These are phyloP conservation scores for Nemopilema nomurai DNA, from an alignment of 30 jellyfish, hydroid and myxozoan genomes.

Conservation along the genomic window DNA sequence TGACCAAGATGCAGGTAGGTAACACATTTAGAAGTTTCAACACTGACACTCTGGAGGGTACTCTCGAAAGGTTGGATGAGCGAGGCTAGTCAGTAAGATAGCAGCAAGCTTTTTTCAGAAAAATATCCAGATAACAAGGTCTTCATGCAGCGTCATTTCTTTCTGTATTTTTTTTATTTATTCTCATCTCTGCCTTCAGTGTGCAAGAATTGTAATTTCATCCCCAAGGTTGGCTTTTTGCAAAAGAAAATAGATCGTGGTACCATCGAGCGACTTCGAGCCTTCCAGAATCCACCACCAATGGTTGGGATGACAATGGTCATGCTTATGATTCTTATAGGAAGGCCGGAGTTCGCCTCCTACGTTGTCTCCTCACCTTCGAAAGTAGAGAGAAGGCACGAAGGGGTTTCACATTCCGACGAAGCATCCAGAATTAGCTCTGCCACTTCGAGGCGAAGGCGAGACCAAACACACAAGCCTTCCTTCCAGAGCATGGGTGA, in stretches of 20 bases:
- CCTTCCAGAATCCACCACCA: conserved; percentile 86
- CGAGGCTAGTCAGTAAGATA: too few species aligned
- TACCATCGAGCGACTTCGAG: conserved; percentile 82
- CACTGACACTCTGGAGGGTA: too few species aligned
- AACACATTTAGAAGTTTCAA: too few species aligned
- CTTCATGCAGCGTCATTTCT: too few species aligned
- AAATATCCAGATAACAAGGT: too few species aligned
- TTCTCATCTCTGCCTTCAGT: too few species aligned
- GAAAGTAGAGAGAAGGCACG: conserved; percentile 49
- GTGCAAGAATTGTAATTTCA: background rate
- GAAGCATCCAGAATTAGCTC: conserved; percentile 80
- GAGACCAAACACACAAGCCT: conserved; percentile 28
- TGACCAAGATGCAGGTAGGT: too few species aligned
- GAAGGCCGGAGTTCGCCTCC: conserved; percentile 79
- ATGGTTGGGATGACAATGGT: conserved; percentile 86
- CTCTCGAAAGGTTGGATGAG: too few species aligned
- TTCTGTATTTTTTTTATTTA: too few species aligned
- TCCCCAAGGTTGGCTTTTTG: conserved; percentile 33
- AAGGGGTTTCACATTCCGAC: conserved; percentile 25
- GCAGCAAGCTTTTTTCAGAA: too few species aligned
- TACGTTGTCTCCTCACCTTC: conserved; percentile 39
- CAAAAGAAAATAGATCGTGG: conserved; percentile 80
- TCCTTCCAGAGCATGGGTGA: conserved; percentile 35
- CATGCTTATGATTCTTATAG: conserved; percentile 75
- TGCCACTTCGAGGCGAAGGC: conserved; percentile 54